Conservation (phyloP, 30 jellyfish, hydroid and myxozoan genomes). For the Nemopilema nomurai region DNA sequence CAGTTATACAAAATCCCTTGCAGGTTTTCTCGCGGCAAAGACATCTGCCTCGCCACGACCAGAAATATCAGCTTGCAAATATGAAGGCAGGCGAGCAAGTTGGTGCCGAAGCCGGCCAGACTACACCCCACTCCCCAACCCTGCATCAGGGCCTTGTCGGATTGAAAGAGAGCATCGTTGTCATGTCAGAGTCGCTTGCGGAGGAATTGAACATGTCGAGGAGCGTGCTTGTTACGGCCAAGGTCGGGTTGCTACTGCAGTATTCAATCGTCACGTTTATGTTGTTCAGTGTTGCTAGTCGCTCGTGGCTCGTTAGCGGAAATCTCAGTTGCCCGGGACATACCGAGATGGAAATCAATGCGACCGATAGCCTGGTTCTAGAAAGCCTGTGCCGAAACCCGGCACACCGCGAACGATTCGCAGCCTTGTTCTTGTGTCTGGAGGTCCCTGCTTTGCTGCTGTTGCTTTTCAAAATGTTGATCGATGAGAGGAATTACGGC, state of each 20-base stretch:
- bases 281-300: constrained; percentile 3
- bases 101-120: background rate
- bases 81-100: constrained; percentile 42
- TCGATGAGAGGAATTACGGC: background rate
- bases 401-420: constrained; percentile 26
- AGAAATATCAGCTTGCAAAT: constrained; percentile 5
- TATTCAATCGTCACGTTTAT: constrained; percentile 12
- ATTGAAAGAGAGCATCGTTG: constrained; percentile 6
- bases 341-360: background rate
- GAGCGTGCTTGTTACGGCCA: background rate
- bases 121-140: constrained; percentile 5
- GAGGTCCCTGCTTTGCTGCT: constrained; percentile 5
- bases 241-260: constrained; percentile 26
- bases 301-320: constrained; percentile 32
- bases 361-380: constrained; percentile 5
- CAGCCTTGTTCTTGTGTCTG: constrained; percentile 10
- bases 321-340: background rate
- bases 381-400: constrained; percentile 44
- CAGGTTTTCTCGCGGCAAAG: constrained; percentile 18
- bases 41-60: constrained; percentile 15
- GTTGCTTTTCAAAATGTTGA: constrained; percentile 5
- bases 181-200: background rate
- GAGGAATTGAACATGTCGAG: constrained; percentile 39
- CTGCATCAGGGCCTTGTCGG: background rate
- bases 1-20: constrained; percentile 11